These are phyloP conservation scores for Coracias cyanogaster DNA, from an alignment of 2,797 vertebrate genomes.

Conservation along the genomic window DNA sequence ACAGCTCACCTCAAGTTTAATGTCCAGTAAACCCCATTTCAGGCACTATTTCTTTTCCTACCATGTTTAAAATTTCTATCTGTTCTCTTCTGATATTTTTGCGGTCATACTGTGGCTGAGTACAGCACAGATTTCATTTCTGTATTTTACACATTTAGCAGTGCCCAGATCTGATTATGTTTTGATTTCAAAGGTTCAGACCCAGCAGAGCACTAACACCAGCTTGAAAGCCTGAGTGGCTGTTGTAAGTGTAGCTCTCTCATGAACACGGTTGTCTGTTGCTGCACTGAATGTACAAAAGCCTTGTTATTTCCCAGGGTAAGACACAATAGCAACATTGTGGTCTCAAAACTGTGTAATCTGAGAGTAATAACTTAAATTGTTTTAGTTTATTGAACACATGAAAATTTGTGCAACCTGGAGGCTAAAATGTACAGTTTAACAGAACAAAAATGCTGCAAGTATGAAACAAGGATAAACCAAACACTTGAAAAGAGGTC, in stretches of 20 bases:
- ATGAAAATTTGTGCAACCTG: slow-evolving; percentile 62
- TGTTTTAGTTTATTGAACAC: slow-evolving; percentile 73
- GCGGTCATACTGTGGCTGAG: rapidly evolving
- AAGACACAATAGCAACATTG: slow-evolving; percentile 59
- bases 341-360: slow-evolving; percentile 67
- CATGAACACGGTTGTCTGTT: slow-evolving; percentile 59
- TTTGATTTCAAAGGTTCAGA: slow-evolving; percentile 16
- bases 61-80: not conserved
- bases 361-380: slow-evolving; percentile 69
- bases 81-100: not conserved
- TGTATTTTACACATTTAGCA: not conserved
- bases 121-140: not conserved
- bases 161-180: not conserved
- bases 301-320: slow-evolving; percentile 74
- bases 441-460: slow-evolving; percentile 42
- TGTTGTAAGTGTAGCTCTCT: slow-evolving; percentile 22
- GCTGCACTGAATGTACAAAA: slow-evolving; percentile 54
- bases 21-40: not conserved
- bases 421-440: slow-evolving; percentile 51
- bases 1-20: slow-evolving; percentile 37
- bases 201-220: slow-evolving; percentile 7
- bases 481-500: not conserved
- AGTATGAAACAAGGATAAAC: not conserved
- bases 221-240: slow-evolving; percentile 21
- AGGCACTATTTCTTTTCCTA: not conserved